These are phyloP conservation scores for Penaeus japonicus DNA, from an alignment of 1,140 invertebrate genomes.

Conservation along the genomic window DNA sequence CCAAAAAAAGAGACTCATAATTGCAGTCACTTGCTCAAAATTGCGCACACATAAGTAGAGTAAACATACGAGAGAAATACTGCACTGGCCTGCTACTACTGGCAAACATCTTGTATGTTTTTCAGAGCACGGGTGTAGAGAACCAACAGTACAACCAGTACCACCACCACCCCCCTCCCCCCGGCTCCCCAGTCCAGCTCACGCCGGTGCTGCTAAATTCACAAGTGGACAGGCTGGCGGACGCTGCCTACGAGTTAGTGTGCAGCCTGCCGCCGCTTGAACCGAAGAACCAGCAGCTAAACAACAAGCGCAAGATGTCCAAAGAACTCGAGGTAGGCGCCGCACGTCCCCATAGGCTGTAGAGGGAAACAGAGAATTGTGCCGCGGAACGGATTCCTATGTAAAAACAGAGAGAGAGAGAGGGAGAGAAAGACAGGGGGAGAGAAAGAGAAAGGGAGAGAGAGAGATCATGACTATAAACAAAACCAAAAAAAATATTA, in stretches of 20 bases:
- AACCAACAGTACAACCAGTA: slow-evolving; percentile 36
- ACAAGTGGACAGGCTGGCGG: slow-evolving; percentile 83
- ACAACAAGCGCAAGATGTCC: slow-evolving; percentile 88
- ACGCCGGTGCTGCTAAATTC: slow-evolving; percentile 82
- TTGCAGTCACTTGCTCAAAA: not conserved
- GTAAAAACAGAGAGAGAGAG: not conserved
- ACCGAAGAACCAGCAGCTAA: slow-evolving; percentile 75
- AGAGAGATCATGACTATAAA: not conserved
- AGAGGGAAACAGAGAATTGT: not conserved
- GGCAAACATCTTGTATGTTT: slow-evolving; percentile 57
- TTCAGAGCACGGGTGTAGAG: slow-evolving; percentile 53
- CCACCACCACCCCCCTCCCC: slow-evolving; percentile 40
- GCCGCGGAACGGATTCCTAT: not conserved
- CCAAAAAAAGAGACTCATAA: not conserved
- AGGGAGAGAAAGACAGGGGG: not conserved
- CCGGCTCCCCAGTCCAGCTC: slow-evolving; percentile 65
- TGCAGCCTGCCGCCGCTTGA: slow-evolving; percentile 84
- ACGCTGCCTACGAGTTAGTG: slow-evolving; percentile 82
- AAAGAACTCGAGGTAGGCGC: slow-evolving; percentile 84
- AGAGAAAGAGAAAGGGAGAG: not conserved
- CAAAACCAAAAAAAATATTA: not conserved
- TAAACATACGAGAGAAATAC: slow-evolving; percentile 8
- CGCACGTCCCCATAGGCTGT: not conserved
- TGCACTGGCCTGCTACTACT: slow-evolving; percentile 46
- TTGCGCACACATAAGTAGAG: not conserved